Evolutionary conservation across 2,113 vertebrate genomes (phyloP).

Genomic region (Morphnarchus princeps): DNA sequence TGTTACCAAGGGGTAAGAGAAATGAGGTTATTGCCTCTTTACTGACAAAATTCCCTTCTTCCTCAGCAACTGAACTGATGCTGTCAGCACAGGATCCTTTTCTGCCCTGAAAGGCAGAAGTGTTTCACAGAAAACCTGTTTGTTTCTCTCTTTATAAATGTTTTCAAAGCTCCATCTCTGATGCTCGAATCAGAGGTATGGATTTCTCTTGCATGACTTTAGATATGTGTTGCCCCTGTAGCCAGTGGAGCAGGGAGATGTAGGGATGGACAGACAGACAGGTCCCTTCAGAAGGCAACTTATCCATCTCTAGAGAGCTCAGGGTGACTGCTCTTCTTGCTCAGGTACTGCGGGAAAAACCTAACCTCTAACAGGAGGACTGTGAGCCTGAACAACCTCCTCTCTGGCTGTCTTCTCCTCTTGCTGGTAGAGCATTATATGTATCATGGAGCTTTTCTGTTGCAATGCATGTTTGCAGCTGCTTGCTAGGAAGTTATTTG

Average conservation of each 20-base stretch:
- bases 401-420: not conserved
- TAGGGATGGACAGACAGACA: not conserved
- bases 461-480: not conserved
- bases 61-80: not conserved
- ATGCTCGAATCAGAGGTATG: not conserved
- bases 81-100: not conserved
- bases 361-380: not conserved
- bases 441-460: not conserved
- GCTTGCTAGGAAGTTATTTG: not conserved
- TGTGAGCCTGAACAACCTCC: not conserved
- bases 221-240: not conserved
- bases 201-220: not conserved
- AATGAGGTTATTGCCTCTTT: not conserved
- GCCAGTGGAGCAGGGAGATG: not conserved
- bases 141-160: not conserved
- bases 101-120: not conserved
- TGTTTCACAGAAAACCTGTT: not conserved
- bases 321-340: not conserved
- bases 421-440: not conserved
- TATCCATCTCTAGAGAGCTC: not conserved
- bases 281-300: not conserved
- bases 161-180: not conserved
- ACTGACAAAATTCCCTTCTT: not conserved
- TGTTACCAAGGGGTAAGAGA: not conserved
- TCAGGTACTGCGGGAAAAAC: not conserved